Conservation (phyloP, 2,797 vertebrate species). For the Rachycentron canadum region DNA sequence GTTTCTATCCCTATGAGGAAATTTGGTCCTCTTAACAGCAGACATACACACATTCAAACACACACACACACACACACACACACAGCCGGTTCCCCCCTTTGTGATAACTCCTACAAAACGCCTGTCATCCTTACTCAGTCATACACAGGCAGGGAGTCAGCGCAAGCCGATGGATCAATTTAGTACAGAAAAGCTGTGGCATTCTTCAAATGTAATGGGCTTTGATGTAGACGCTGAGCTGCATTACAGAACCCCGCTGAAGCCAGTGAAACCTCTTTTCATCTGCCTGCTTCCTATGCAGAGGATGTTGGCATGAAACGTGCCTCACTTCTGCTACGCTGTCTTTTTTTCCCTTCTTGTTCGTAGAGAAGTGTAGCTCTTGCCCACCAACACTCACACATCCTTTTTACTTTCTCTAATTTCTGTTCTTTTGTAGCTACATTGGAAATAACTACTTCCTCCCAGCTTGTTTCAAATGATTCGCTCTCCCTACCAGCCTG, state of each 20-base stretch:
- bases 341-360: conserved; percentile 3
- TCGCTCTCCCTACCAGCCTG: background rate
- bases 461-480: conserved; percentile 10
- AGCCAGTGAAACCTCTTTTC: conserved; percentile 75
- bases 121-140: conserved; percentile 79
- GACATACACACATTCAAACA: conserved; percentile 29
- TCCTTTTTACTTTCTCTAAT: conserved; percentile 23
- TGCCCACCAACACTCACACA: conserved; percentile 27
- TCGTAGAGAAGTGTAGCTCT: conserved; percentile 30
- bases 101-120: conserved; percentile 83
- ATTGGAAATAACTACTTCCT: conserved; percentile 32
- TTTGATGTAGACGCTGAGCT: conserved; percentile 84
- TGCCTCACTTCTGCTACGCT: conserved; percentile 50
- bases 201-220: conserved; percentile 82
- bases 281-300: conserved; percentile 77
- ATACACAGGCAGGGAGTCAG: conserved; percentile 73
- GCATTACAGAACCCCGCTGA: conserved; percentile 72
- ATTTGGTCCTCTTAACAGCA: conserved; percentile 46
- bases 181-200: conserved; percentile 77
- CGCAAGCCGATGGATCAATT: conserved; percentile 80
- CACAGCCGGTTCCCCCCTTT: conserved; percentile 61
- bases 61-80: conserved; percentile 38
- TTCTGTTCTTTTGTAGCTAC: conserved; percentile 9
- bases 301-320: conserved; percentile 64
- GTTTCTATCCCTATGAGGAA: conserved; percentile 37